Percentiles rank a stretch among this genome's conserved stretches.
Conservation (phyloP, 37 sponge, comb jelly and placozoan genomes). For the Beroe ovata region DNA sequence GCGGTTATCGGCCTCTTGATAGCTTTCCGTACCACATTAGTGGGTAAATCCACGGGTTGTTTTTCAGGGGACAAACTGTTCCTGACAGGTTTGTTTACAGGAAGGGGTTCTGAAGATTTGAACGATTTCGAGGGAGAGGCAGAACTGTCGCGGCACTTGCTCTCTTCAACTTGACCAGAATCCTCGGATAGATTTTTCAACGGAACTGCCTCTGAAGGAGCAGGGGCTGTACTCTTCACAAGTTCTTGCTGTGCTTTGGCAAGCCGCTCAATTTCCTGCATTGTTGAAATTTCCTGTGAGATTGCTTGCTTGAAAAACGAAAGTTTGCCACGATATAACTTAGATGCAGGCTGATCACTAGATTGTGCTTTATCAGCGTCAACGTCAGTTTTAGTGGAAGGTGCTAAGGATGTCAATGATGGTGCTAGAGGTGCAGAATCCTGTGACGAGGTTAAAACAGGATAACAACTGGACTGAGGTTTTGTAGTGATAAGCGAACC, state of each 20-base stretch:
- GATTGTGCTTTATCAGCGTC: background rate
- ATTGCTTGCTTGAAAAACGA: conserved; percentile 64
- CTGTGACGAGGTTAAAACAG: background rate
- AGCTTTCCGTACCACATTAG: conserved; percentile 38
- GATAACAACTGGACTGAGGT: background rate
- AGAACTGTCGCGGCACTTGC: no score
- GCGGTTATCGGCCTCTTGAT: conserved; percentile 3
- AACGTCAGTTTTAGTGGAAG: background rate
- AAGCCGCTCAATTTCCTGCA: background rate
- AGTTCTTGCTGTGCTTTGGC: background rate
- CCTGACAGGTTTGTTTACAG: background rate
- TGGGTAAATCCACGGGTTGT: conserved; percentile 1
- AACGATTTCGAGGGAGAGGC: background rate
- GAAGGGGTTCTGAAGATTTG: background rate
- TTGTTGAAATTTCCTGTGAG: conserved; percentile 46
- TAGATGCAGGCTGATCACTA: conserved; percentile 13
- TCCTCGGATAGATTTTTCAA: background rate
- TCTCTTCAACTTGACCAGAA: background rate
- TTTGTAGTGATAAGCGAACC: background rate
- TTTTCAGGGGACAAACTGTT: background rate
- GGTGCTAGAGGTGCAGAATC: background rate
- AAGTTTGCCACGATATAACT: conserved; percentile 37
- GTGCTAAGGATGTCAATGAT: background rate
- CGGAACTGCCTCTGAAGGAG: background rate
- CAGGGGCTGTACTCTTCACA: background rate